phyloP scores from a whole-genome alignment of 2,888 invertebrate genomes.

The Eurytoma californica region DNA sequence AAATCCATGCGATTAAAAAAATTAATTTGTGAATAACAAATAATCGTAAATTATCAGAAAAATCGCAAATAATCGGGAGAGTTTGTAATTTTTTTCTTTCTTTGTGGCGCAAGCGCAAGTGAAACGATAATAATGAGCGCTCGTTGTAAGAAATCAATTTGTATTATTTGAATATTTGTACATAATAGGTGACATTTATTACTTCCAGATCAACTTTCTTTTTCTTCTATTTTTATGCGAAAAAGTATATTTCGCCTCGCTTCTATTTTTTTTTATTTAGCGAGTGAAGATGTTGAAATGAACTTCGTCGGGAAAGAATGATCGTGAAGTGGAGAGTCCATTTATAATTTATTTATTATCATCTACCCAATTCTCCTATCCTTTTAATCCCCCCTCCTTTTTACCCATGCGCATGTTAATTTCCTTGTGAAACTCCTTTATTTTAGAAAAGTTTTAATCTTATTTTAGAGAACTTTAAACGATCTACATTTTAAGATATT shows the following conservation, averaged over 20 bases:
- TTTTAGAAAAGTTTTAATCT: conserved; percentile 62
- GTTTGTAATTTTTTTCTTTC: conserved; percentile 48
- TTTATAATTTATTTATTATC: conserved; percentile 64
- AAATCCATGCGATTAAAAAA: conserved; percentile 21
- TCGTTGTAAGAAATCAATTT: conserved; percentile 53
- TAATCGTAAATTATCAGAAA: conserved; percentile 14
- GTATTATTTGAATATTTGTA: conserved; percentile 65
- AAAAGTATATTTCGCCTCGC: conserved; percentile 40
- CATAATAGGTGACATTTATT: conserved; percentile 66
- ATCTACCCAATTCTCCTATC: conserved; percentile 18
- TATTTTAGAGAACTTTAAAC: conserved; percentile 63
- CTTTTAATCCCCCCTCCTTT: neutral
- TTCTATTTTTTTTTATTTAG: conserved; percentile 46
- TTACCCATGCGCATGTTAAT: conserved; percentile 23
- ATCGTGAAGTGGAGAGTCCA: conserved; percentile 60
- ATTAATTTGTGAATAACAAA: conserved; percentile 28
- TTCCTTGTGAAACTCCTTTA: conserved; percentile 18
- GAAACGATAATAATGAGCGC: conserved; percentile 37
- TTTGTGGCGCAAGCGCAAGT: conserved; percentile 10
- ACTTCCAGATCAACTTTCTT: conserved; percentile 59
- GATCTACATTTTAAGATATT: conserved; percentile 54
- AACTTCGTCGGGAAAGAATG: conserved; percentile 47
- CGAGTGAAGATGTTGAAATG: conserved; percentile 47
- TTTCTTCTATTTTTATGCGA: conserved; percentile 51
- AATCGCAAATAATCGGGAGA: conserved; percentile 46